Conservation (phyloP, 1,140 invertebrate species). For the Calephelis virginiensis region DNA sequence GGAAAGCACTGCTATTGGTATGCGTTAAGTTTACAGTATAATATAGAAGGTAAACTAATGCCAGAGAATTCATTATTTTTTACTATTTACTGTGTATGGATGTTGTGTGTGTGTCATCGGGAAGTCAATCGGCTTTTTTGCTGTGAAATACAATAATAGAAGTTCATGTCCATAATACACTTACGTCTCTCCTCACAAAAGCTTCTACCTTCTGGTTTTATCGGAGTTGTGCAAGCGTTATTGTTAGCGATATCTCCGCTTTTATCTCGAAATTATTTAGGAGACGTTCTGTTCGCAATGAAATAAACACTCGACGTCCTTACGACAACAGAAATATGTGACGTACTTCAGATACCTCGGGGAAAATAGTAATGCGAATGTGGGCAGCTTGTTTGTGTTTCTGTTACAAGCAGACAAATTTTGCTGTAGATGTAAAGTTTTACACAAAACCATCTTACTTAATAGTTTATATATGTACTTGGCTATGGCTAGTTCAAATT, state of each 20-base stretch:
- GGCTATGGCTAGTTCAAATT: too few relatives aligned
- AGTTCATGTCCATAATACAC: neutral
- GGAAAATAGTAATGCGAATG: neutral
- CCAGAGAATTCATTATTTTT: too few relatives aligned
- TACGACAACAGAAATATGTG: slow-evolving; percentile 11
- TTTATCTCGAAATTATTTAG: slow-evolving; percentile 52
- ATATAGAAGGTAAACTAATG: too few relatives aligned
- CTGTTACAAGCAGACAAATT: neutral
- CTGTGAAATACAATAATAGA: neutral
- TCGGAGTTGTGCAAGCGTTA: slow-evolving; percentile 35
- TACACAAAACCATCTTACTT: too few relatives aligned
- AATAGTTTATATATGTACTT: too few relatives aligned
- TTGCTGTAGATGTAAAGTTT: neutral
- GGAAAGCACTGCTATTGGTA: too few relatives aligned
- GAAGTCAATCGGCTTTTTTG: too few relatives aligned
- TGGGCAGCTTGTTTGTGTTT: neutral
- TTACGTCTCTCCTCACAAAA: slow-evolving; percentile 14
- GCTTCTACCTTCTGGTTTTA: slow-evolving; percentile 46
- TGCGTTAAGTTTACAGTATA: too few relatives aligned
- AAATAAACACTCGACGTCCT: slow-evolving; percentile 43
- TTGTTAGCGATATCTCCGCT: slow-evolving; percentile 32
- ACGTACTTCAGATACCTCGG: neutral
- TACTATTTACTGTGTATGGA: too few relatives aligned
- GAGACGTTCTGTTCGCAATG: slow-evolving; percentile 42
- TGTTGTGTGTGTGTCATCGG: too few relatives aligned